Conservation (phyloP, 2,113 vertebrate genomes). For the Xyliphius kryptos region DNA sequence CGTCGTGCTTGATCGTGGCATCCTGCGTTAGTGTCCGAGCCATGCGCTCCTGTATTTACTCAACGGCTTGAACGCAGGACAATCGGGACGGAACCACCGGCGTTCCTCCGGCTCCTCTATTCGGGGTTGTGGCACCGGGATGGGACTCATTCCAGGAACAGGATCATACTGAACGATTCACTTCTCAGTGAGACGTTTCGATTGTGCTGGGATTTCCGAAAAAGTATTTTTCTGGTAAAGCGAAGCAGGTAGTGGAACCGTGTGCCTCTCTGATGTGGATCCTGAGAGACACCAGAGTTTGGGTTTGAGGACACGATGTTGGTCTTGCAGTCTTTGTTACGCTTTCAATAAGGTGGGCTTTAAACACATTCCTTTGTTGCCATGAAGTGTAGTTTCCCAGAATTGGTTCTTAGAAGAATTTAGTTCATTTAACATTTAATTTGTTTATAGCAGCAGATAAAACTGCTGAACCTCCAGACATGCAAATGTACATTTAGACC, state of each 20-base stretch:
- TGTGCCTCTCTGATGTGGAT: neutral
- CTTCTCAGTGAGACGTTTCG: neutral
- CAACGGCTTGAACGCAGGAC: neutral
- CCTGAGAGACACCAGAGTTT: neutral
- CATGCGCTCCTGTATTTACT: neutral
- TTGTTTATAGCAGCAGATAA: too few species aligned
- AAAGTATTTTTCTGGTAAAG: neutral
- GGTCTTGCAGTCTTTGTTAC: too few species aligned
- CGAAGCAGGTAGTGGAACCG: constrained; percentile 8
- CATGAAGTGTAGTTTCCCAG: too few species aligned
- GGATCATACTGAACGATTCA: neutral
- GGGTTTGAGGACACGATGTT: too few species aligned
- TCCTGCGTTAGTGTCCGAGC: neutral
- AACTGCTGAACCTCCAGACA: too few species aligned
- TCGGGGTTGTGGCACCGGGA: neutral
- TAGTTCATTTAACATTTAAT: too few species aligned
- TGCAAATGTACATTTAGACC: too few species aligned
- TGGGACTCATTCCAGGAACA: neutral
- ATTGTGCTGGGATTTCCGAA: constrained; percentile 1
- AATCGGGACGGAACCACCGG: neutral
- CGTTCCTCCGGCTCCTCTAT: neutral
- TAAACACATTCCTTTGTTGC: too few species aligned
- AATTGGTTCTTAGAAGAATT: too few species aligned
- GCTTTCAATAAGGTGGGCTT: too few species aligned
- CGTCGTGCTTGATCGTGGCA: neutral